Base-by-base conservation (phyloP, 2,113 vertebrate genomes). In the Tetrax tetrax region DNA sequence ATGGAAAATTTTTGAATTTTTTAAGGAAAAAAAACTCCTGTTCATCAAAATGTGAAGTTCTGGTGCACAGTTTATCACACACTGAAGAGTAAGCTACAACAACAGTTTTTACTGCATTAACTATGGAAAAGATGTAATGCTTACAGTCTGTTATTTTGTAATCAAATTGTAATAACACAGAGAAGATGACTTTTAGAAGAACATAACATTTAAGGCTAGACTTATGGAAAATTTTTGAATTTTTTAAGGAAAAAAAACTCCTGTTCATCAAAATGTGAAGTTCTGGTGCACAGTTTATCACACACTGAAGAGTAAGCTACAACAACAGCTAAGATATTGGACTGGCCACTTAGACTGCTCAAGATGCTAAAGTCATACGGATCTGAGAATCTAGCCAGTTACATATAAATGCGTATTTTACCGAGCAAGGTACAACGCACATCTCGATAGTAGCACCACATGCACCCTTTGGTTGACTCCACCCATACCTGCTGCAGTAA, bases 151-250 rank as follows among this genome's bases (percentile, higher is more conserved):
- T 43, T 79, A 28, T 57, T 71, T 79, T 91, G 33, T 18, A 47
- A 65, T 31, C 21, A 69, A 74, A 48, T 33, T 38, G 4, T 43
- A 61, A 65, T 31, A 31, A 43, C 59, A 51, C 20, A 47, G 33
- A 86, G 25, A 54, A 43, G 18, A 59, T 31, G 22, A 41, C 22
- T 74, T 11, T 61, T 57, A 68, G 54, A 68, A 63, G 20, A 83
- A 29, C 6, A 70, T 17, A 41, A 37, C 6, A 21, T 79, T 38
- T 37, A 89, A 59, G 9, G 9, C 13, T 56, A 77, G 2, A n/a
- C 1, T 16, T 60, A 48, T 0, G 1, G 29, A 77, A 69, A 7
- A n/a, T 3, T 33, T 88, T 66, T 68, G 0, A 63, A 31, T 45
- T 68, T 79, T 76, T 5, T 47, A 64, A 43, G 53, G 10, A 6